These are phyloP conservation scores for Diorhabda carinulata DNA, from an alignment of 1,140 invertebrate species.

Conservation along the genomic window DNA sequence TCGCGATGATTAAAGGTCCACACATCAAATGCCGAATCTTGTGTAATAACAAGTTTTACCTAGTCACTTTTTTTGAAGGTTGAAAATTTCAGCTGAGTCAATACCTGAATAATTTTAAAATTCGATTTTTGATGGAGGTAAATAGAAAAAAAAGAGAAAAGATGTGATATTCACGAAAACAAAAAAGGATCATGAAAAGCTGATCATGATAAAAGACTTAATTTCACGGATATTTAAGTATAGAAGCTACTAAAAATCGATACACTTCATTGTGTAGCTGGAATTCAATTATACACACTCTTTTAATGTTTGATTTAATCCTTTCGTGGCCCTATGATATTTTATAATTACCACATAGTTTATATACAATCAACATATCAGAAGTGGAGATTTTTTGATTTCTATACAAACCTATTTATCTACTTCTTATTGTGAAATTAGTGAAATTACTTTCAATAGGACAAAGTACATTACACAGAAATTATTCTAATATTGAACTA, in stretches of 20 bases:
- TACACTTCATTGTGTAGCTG: constrained; percentile 20
- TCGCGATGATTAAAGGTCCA: no score
- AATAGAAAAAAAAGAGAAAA: constrained; percentile 17
- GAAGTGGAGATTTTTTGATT: no score
- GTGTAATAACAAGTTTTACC: no score
- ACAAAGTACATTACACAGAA: no score
- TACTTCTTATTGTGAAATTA: no score
- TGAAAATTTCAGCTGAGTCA: constrained; percentile 17
- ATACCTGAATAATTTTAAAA: constrained; percentile 19
- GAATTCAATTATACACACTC: constrained; percentile 18
- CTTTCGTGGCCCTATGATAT: not conserved
- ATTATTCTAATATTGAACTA: no score
- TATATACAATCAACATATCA: no score
- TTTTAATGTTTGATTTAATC: not conserved
- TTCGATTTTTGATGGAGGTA: constrained; percentile 19
- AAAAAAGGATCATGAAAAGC: constrained; percentile 17
- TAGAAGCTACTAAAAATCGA: constrained; percentile 15
- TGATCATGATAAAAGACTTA: constrained; percentile 19
- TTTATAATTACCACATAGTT: no score
- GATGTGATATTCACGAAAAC: constrained; percentile 20
- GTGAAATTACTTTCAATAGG: no score
- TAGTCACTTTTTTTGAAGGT: not conserved
- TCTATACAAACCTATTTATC: no score
- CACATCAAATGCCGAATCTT: no score
- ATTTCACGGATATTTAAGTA: constrained; percentile 22